Evolutionary conservation across 2,888 invertebrate species (phyloP), one percentile per base, ranked within the genome.

Genomic region (Minunthozetes semirufus): DNA sequence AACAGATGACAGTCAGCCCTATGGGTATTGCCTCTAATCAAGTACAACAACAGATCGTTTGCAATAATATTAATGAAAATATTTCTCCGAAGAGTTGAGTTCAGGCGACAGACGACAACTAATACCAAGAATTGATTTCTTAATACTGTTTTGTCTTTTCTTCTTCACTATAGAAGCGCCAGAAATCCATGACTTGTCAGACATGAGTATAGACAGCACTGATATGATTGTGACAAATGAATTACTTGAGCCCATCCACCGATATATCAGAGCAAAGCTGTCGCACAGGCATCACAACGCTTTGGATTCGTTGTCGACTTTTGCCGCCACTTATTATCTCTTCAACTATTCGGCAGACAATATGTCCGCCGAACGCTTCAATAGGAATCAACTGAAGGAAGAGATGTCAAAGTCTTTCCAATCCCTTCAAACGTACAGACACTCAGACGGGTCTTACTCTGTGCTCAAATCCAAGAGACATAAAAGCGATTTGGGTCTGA

Each of bases 401-500:
- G 42, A 70, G 42, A 4, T 70, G 42, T 22, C 42, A 13, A 70
- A 70, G 19, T 19, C 70, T 19, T 25, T 42, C 19, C 66, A 73
- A n/a, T n/a, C 27, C 22, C 17, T 73, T 0, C 1, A 29, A 13
- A 50, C 13, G 15, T 73, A 66, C 63, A 9, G 48, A 66, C 42
- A 63, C n/a, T n/a, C 11, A 3, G 63, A 27, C 48, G 73, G 73
- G 17, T 63, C 73, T 11, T 73, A 66, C 63, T 73, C 73, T n/a
- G n/a, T 73, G 29, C 1, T 38, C 6, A 19, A 22, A 29, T 42
- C 46, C 3, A n/a, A 9, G 4, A 50, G 48, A 48, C 46, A 29
- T 19, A 29, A 38, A 6, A 15, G 29, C 8, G 61, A 59, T 29
- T 22, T 66, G 15, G 63, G 38, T 11, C 33, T 61, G 6, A 73